Evolutionary conservation across 2,797 vertebrate species (phyloP).

Genomic region (Artibeus jamaicensis): DNA sequence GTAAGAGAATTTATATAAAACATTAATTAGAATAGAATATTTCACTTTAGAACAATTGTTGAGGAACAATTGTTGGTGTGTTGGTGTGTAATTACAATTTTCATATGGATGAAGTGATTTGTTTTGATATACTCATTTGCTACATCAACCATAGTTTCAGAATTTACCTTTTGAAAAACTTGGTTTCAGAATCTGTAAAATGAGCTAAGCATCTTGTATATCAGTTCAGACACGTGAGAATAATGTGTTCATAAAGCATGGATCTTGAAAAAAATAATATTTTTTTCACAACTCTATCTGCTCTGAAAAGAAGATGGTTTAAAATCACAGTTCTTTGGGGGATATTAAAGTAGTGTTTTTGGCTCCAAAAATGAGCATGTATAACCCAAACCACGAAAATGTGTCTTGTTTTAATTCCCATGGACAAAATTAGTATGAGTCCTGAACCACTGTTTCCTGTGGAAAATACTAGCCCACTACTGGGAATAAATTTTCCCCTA

Average conservation of each 20-base stretch:
- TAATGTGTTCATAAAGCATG: conserved; percentile 35
- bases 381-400: conserved; percentile 72
- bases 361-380: conserved; percentile 65
- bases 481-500: conserved; percentile 54
- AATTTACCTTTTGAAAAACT: conserved; percentile 46
- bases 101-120: conserved; percentile 46
- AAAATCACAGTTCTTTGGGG: conserved; percentile 55
- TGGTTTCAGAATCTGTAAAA: conserved; percentile 41
- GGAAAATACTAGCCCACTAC: conserved; percentile 70
- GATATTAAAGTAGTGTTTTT: conserved; percentile 63
- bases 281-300: conserved; percentile 51
- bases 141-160: conserved; percentile 38
- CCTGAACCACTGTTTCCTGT: conserved; percentile 72
- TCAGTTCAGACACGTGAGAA: neutral
- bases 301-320: conserved; percentile 52
- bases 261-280: conserved; percentile 1
- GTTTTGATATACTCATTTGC: conserved; percentile 55
- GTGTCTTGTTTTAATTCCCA: conserved; percentile 72
- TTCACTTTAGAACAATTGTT: conserved; percentile 47
- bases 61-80: neutral
- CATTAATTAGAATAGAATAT: conserved; percentile 39
- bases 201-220: conserved; percentile 9
- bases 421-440: conserved; percentile 72
- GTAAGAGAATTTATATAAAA: conserved; percentile 53
- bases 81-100: conserved; percentile 55